phyloP scores from a whole-genome alignment of 2,113 vertebrate genomes.

The Colistium nudipinnis region DNA sequence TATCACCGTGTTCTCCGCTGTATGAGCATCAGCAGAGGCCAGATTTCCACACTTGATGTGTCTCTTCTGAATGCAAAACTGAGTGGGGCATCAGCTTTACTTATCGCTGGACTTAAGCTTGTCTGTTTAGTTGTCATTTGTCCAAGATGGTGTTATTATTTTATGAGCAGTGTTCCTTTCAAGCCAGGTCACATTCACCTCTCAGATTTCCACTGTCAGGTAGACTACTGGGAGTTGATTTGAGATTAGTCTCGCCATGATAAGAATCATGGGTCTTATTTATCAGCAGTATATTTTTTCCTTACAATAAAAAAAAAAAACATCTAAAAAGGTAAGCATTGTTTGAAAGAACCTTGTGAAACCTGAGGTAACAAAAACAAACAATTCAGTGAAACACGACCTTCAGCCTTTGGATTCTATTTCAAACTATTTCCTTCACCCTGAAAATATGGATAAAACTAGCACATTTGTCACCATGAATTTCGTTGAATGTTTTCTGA shows the following conservation, averaged over 20 bases:
- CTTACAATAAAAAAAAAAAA: too few relatives aligned
- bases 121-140: not conserved
- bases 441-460: not conserved
- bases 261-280: too few relatives aligned
- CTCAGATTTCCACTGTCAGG: conserved; percentile 1
- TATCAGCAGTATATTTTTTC: too few relatives aligned
- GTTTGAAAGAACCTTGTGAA: too few relatives aligned
- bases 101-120: not conserved
- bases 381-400: not conserved
- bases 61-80: not conserved
- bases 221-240: not conserved
- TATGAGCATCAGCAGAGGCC: not conserved
- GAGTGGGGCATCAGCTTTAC: not conserved
- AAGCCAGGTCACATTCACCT: conserved; percentile 23
- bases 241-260: not conserved
- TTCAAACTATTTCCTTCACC: not conserved
- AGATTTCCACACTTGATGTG: conserved; percentile 1
- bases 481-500: not conserved
- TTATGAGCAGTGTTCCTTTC: conserved; percentile 28
- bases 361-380: not conserved
- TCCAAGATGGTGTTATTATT: conserved; percentile 12
- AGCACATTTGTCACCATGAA: not conserved
- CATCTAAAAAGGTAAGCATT: too few relatives aligned
- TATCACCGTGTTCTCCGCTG: not conserved
- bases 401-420: not conserved